These are phyloP conservation scores for Champsocephalus esox DNA, from an alignment of 2,797 vertebrate genomes.

Conservation along the genomic window DNA sequence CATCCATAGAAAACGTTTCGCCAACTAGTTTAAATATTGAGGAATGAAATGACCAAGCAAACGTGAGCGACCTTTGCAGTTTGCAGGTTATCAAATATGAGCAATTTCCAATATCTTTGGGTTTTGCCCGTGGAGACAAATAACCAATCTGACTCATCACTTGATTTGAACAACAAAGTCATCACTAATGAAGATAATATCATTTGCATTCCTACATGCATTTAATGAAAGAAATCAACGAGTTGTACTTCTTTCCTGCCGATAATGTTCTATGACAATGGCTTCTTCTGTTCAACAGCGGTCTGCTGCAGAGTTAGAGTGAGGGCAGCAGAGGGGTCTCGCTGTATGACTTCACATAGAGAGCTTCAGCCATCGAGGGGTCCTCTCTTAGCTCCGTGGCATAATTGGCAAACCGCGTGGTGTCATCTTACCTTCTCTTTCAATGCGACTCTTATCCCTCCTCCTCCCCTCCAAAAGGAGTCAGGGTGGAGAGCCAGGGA, in stretches of 20 bases:
- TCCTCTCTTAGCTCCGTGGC: slow-evolving; percentile 73
- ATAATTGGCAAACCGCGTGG: slow-evolving; percentile 75
- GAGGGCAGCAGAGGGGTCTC: slow-evolving; percentile 23
- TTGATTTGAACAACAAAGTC: not conserved
- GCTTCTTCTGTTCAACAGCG: slow-evolving; percentile 29
- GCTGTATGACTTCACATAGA: slow-evolving; percentile 33
- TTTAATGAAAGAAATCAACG: slow-evolving; percentile 28
- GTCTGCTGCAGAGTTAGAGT: slow-evolving; percentile 21
- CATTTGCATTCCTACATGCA: slow-evolving; percentile 9
- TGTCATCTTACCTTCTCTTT: slow-evolving; percentile 82
- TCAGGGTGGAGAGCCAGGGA: slow-evolving; percentile 42
- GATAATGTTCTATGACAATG: slow-evolving; percentile 41
- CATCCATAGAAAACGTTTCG: not conserved
- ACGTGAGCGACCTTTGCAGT: not conserved
- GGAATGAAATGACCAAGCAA: not conserved
- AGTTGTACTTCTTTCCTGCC: slow-evolving; percentile 18
- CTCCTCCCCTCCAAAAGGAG: slow-evolving; percentile 49
- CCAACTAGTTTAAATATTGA: not conserved
- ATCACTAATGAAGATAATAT: slow-evolving; percentile 2
- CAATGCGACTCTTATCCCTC: slow-evolving; percentile 68
- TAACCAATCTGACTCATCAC: not conserved
- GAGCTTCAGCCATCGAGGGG: slow-evolving; percentile 57
- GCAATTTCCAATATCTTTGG: not conserved
- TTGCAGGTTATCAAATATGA: not conserved
- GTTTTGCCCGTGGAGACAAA: not conserved